These are phyloP conservation scores for Microtus obscurus DNA, from an alignment of 2,797 vertebrate genomes.

Conservation along the genomic window DNA sequence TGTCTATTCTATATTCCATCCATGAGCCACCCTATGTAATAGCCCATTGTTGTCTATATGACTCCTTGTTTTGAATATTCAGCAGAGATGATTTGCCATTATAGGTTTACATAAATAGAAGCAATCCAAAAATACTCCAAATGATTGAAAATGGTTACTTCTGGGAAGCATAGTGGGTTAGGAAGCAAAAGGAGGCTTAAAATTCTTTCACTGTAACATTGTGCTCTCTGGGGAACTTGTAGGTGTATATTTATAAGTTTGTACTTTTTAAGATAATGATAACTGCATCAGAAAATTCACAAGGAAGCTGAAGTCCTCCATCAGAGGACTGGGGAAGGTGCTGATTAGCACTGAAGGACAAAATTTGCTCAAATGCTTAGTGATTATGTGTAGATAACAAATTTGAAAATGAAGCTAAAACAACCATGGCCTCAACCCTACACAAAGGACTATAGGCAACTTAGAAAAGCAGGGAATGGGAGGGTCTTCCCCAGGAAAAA, in stretches of 20 bases:
- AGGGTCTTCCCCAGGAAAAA: neutral
- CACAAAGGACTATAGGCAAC: neutral
- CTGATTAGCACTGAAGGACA: neutral
- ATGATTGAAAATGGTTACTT: slow-evolving; percentile 19
- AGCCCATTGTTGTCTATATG: neutral
- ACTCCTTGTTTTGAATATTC: neutral
- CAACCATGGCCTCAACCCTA: neutral
- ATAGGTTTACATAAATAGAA: neutral
- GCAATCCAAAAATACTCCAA: neutral
- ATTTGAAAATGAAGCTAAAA: neutral
- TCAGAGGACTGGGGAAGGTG: neutral
- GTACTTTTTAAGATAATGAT: slow-evolving; percentile 3
- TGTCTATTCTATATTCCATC: neutral
- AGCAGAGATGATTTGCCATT: neutral
- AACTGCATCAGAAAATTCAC: neutral
- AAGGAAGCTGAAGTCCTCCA: neutral
- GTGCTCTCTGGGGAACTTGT: neutral
- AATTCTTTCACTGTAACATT: neutral
- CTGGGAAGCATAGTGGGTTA: neutral
- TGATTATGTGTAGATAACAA: neutral
- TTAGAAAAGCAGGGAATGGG: neutral
- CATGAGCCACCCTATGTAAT: neutral
- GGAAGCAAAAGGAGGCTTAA: neutral
- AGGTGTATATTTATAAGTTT: neutral
- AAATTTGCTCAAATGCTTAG: neutral